Base-by-base conservation (phyloP, 2,113 vertebrate genomes). In the Colius striatus region DNA sequence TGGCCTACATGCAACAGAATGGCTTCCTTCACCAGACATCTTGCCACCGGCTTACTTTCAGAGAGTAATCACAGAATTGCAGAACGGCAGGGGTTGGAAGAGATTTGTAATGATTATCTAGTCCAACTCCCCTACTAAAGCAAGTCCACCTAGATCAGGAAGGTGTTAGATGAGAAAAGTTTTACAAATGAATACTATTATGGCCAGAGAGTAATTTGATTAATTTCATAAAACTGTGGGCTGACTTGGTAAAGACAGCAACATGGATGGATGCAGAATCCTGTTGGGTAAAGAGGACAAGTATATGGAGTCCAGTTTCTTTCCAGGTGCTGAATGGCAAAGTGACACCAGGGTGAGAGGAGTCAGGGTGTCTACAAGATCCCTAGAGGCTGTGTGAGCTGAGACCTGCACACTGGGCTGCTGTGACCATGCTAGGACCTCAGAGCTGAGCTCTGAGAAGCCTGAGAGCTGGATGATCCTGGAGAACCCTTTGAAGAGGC, bases 401-500 rank as follows among this genome's bases (percentile, higher is more conserved):
- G 53, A 78, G 61, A 61, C 43, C 61, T 38, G 34, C 0, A 1
- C 36, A 0, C 18, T 25, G 54, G 55, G 51, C 53, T 61, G 71
- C 48, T 20, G 45, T 38, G 75, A 26, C 27, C 30, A 9, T 25
- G 36, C 53, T 0, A 11, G 32, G 38, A 17, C 38, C 4, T 11
- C 20, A 71, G 60, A 1, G 34, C 60, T 79, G 50, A 1, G 1
- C 38, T 50, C 32, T 5, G 25, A 26, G 60, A 0, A 2, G 1
- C 8, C 1, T 13, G 23, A 41, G 43, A 81, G 9, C 47, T 63
- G 36, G 48, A 13, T 6, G 47, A 23, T 45, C 3, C 17, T 1
- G 0, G 36, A 43, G 9, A 60, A 11, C 26, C 1, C 0, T 3
- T 22, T 1, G 12, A 65, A 61, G 43, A 20, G 8, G 47, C 45